A percentile compares a stretch with the other conserved stretches of the same genome.
Evolutionary conservation across 1,140 invertebrate species (phyloP).

Genomic region (Bicyclus anynana): DNA sequence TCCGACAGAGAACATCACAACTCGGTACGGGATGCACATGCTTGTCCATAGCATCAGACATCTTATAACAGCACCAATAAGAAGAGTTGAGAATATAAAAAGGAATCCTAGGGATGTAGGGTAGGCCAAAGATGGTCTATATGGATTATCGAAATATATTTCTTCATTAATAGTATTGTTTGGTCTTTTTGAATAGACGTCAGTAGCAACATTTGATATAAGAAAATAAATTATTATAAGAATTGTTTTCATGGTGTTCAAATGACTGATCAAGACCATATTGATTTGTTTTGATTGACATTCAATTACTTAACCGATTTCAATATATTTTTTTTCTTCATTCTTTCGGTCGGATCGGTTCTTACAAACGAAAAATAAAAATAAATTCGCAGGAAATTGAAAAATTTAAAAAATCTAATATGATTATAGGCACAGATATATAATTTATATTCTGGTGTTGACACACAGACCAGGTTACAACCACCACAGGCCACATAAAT

Average conservation of each 20-base stretch:
- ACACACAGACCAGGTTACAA: too few species aligned
- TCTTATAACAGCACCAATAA: slow-evolving; percentile 54
- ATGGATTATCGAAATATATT: slow-evolving; percentile 36
- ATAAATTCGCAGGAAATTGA: too few species aligned
- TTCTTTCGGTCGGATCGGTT: too few species aligned
- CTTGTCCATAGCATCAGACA: slow-evolving; percentile 49
- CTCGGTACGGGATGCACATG: slow-evolving; percentile 50
- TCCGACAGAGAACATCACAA: slow-evolving; percentile 58
- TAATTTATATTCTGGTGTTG: too few species aligned
- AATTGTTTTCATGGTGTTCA: slow-evolving; percentile 9
- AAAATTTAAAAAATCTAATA: too few species aligned
- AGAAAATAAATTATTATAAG: slow-evolving; percentile 5
- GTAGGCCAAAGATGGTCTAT: slow-evolving; percentile 39
- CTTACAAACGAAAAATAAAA: too few species aligned
- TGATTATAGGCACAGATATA: too few species aligned
- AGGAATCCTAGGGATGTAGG: slow-evolving; percentile 45
- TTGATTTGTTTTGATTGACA: slow-evolving; percentile 2
- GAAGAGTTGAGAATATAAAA: slow-evolving; percentile 51
- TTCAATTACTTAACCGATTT: background rate
- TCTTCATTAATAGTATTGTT: slow-evolving; percentile 4
- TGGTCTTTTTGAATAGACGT: background rate
- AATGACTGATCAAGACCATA: slow-evolving; percentile 7
- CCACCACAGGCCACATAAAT: too few species aligned
- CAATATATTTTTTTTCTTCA: too few species aligned
- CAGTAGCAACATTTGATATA: background rate